Base-by-base conservation (phyloP, 2,888 invertebrate species). In the Trilocha varians region DNA sequence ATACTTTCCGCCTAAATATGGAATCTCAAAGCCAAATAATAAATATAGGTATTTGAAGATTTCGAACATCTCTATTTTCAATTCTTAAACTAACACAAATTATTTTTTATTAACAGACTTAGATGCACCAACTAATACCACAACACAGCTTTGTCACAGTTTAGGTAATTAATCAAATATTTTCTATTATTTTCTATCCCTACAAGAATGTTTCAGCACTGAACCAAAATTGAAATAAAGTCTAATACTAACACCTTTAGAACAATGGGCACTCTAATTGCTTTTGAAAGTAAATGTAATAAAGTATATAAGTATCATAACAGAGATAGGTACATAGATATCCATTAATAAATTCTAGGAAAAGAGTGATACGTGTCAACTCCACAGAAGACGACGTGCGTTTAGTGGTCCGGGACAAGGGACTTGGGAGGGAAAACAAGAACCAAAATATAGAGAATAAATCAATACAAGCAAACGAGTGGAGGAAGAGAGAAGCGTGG, bases 401-500 rank as follows among this genome's bases (percentile, higher is more conserved):
- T 86, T 88, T 91, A 85, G 90, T 91, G 79, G 88, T 90, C 72
- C 88, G 89, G 75, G 91, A 91, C 87, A 89, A 89, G 74, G 90
- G 89, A 83, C 86, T 88, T 76, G 88, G 88, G 69, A 89, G 88
- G 78, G 91, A 91, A 86, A 91, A 89, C 87, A 92, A 92, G 70
- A 91, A 90, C 73, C 92, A 92, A 88, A 91, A 83, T 76, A 62
- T 78, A 78, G 82, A 91, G 85, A 91, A 89, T 87, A 92, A 92
- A 80, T 90, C 91, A 60, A 88, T 92, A 70, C 91, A 91, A 88
- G 89, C 90, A 58, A 91, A 89, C 49, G 92, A 92, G 69, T 92
- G 92, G 92, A 90, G 91, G 62, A 87, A 91, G 67, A 89, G 92
- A 65, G 94, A 95, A 87, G 95, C 95, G 18, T 95, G 95, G 95